Conservation (phyloP, 2,888 invertebrate genomes). For the Drosophila prostipennis region DNA sequence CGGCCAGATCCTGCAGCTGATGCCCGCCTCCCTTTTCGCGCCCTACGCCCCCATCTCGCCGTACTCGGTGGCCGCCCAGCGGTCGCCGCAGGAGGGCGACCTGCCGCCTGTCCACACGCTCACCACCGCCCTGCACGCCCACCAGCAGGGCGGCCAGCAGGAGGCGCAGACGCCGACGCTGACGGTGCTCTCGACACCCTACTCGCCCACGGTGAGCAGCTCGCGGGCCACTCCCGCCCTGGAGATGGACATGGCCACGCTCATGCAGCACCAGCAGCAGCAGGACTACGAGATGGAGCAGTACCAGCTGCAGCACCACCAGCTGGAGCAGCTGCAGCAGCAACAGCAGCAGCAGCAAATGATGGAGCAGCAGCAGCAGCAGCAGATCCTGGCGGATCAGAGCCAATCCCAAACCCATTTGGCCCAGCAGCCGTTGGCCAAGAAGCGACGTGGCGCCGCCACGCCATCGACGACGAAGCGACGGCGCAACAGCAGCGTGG, state of each 20-base stretch:
- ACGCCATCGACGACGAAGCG: slow-evolving; percentile 59
- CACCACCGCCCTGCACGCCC: slow-evolving; percentile 67
- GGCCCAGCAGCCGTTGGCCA: slow-evolving; percentile 17
- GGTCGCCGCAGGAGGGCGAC: slow-evolving; percentile 82
- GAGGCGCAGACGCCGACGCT: slow-evolving; percentile 64
- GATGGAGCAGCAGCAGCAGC: slow-evolving; percentile 26
- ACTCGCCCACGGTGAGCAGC: slow-evolving; percentile 81
- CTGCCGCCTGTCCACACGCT: slow-evolving; percentile 79
- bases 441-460: slow-evolving; percentile 38
- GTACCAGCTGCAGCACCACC: slow-evolving; percentile 40
- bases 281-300: slow-evolving; percentile 43
- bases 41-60: slow-evolving; percentile 72
- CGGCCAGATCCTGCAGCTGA: slow-evolving; percentile 79
- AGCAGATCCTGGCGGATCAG: slow-evolving; percentile 13
- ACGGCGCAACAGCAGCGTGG: slow-evolving; percentile 63
- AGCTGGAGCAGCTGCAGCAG: slow-evolving; percentile 49
- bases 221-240: slow-evolving; percentile 84
- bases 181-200: slow-evolving; percentile 66
- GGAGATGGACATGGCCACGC: slow-evolving; percentile 65
- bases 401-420: not conserved
- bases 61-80: slow-evolving; percentile 70
- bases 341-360: slow-evolving; percentile 42
- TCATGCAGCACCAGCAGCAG: slow-evolving; percentile 55
- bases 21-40: slow-evolving; percentile 72
- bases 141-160: slow-evolving; percentile 63